A percentile compares a stretch with the other conserved stretches of the same genome.
Conservation (phyloP, 1,140 invertebrate species). For the Agrilus planipennis region DNA sequence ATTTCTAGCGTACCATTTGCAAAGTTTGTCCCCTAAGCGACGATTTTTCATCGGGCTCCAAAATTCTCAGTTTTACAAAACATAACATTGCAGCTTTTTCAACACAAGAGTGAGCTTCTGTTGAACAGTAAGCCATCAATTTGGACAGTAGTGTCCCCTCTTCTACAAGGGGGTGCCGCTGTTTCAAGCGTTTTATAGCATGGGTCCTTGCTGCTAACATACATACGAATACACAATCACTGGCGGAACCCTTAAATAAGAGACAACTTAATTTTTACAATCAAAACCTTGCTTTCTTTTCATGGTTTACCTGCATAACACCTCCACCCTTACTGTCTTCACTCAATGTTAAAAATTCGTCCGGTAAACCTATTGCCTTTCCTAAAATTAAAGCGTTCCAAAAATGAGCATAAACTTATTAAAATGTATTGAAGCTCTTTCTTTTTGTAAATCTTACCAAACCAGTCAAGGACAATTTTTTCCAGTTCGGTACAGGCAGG, state of each 20-base stretch:
- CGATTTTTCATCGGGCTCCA: constrained; percentile 92
- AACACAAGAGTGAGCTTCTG: constrained; percentile 97
- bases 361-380: constrained; percentile 82
- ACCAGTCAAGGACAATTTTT: constrained; percentile 93
- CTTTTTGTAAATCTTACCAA: constrained; percentile 53
- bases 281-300: too few relatives aligned
- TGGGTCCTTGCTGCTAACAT: constrained; percentile 92
- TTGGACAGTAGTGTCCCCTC: constrained; percentile 90
- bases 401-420: not conserved
- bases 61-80: constrained; percentile 92
- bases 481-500: constrained; percentile 96
- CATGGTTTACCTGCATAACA: constrained; percentile 71
- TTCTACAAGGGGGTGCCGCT: constrained; percentile 80
- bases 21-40: constrained; percentile 80
- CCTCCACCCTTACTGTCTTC: constrained; percentile 82
- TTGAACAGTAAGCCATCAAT: constrained; percentile 87
- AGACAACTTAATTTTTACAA: too few relatives aligned
- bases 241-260: constrained; percentile 88
- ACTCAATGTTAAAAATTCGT: constrained; percentile 70
- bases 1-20: constrained; percentile 53
- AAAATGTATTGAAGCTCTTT: constrained; percentile 3
- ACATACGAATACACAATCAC: constrained; percentile 91
- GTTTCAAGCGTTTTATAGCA: constrained; percentile 82
- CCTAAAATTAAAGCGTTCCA: constrained; percentile 39
- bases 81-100: constrained; percentile 99